Evolutionary conservation across 2,888 invertebrate genomes (phyloP), one percentile per base, ranked within the genome.

Genomic region (Rotaria macrura): DNA sequence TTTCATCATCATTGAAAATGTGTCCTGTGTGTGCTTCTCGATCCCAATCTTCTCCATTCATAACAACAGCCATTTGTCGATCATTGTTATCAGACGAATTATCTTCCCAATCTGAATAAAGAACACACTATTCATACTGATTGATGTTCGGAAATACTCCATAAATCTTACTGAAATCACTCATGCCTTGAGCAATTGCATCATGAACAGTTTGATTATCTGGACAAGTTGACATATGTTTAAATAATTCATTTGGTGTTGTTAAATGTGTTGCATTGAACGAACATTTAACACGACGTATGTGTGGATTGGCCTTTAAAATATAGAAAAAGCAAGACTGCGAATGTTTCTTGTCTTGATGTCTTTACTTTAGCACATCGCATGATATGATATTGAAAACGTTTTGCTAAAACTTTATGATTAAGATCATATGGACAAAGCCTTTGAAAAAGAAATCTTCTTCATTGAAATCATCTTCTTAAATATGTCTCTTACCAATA

Each of bases 231-330:
- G 87, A 87, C 74, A 89, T 87, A 86, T 89, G 89, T 79, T 89
- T 88, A 14, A 88, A 86, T 20, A 89, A 85, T 86, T 89, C 89
- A 43, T 88, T 88, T 84, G 87, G 87, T 0, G 88, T 88, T 86
- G 89, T 88, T 83, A 89, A 88, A 87, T 89, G 89, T 34, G 88
- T 87, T n/a, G 89, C 89, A 87, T 89, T 89, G 86, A 89, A 89
- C 2, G 89, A 89, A 85, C 89, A 89, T 12, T 87, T 88, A 14
- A 85, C 88, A 86, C 87, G 88, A 7, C 89, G 54, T 84, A 52
- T 57, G 72, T 34, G 49, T 55, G 34, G 49, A 38, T 85, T n/a
- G 40, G 52, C 34, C 47, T 52, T 85, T 14, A n/a, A n/a, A n/a
- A 47, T 47, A 12, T 47, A 47, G 47, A 47, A n/a, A n/a, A n/a